A percentile compares a stretch with the other conserved stretches of the same genome.
Conservation (phyloP, 2,797 vertebrate species). For the Thunnus albacares region DNA sequence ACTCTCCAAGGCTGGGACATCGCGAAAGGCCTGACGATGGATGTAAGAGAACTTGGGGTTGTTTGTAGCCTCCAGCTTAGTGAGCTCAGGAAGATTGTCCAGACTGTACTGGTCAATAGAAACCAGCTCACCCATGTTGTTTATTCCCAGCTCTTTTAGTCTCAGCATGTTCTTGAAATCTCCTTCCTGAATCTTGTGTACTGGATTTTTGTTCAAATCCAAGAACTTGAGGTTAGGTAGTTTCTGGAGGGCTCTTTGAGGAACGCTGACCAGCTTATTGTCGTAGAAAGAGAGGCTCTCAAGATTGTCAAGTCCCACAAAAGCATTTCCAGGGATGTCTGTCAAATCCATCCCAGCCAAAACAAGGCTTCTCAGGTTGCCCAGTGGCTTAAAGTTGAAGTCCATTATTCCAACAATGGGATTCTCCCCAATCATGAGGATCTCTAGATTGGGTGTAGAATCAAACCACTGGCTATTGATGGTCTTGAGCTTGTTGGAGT, state of each 20-base stretch:
- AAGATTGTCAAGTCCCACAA: conserved; percentile 95
- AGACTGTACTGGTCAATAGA: conserved; percentile 93
- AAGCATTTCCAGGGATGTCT: conserved; percentile 93
- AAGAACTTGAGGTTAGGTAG: conserved; percentile 96
- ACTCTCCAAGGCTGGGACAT: conserved; percentile 95
- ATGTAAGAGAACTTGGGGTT: conserved; percentile 96
- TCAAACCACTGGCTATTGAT: conserved; percentile 97
- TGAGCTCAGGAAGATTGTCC: conserved; percentile 97
- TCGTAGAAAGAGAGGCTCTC: conserved; percentile 98
- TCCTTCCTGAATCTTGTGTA: conserved; percentile 95
- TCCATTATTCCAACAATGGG: conserved; percentile 95
- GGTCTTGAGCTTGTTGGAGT: conserved; percentile 93
- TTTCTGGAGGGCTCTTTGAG: conserved; percentile 94
- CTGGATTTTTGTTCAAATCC: conserved; percentile 98
- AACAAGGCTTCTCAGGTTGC: conserved; percentile 94
- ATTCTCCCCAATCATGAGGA: conserved; percentile 99
- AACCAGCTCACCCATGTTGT: conserved; percentile 96
- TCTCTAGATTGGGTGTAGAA: conserved; percentile 95
- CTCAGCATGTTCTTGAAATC: conserved; percentile 97
- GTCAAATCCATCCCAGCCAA: conserved; percentile 97
- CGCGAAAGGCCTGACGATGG: conserved; percentile 92
- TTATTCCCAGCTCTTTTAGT: conserved; percentile 96
- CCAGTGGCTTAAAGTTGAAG: conserved; percentile 95
- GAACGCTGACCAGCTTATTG: conserved; percentile 92
- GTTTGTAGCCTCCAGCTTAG: conserved; percentile 97